Evolutionary conservation across 2,113 vertebrate species (phyloP).

Genomic region (Clarias gariepinus): DNA sequence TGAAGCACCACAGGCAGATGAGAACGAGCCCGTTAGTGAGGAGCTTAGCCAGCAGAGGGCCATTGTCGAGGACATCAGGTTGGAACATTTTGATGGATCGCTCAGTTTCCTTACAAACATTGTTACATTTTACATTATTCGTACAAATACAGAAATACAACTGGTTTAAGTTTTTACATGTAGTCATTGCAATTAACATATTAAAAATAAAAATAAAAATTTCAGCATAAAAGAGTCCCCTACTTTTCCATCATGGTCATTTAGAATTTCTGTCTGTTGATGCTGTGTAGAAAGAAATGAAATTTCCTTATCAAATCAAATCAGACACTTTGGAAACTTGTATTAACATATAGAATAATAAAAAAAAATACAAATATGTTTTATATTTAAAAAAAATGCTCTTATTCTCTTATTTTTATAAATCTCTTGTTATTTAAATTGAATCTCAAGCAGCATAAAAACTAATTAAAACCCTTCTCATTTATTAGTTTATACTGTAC

Average conservation of each 20-base stretch:
- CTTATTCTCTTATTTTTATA: not conserved
- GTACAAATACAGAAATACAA: not conserved
- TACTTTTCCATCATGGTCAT: too few relatives aligned
- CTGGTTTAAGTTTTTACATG: not conserved
- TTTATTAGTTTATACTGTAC: too few relatives aligned
- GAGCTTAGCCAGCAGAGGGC: constrained; percentile 53
- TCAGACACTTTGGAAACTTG: not conserved
- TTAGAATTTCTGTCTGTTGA: too few relatives aligned
- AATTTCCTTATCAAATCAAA: not conserved
- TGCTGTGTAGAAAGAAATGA: not conserved
- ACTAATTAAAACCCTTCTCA: too few relatives aligned
- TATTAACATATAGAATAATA: not conserved
- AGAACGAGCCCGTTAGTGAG: constrained; percentile 8
- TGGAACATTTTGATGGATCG: not conserved
- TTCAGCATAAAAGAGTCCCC: too few relatives aligned
- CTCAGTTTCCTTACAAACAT: not conserved
- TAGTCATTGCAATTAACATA: not conserved
- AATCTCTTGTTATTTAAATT: not conserved
- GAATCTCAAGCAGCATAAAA: too few relatives aligned
- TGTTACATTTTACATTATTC: not conserved
- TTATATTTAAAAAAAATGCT: too few relatives aligned
- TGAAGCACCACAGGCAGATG: constrained; percentile 30
- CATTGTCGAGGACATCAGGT: constrained; percentile 77
- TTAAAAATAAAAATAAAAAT: too few relatives aligned
- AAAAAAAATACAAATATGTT: not conserved